Percentiles rank a stretch among this genome's conserved stretches.
Evolutionary conservation across 2,888 invertebrate species (phyloP).

Genomic region (Meta bourneti): DNA sequence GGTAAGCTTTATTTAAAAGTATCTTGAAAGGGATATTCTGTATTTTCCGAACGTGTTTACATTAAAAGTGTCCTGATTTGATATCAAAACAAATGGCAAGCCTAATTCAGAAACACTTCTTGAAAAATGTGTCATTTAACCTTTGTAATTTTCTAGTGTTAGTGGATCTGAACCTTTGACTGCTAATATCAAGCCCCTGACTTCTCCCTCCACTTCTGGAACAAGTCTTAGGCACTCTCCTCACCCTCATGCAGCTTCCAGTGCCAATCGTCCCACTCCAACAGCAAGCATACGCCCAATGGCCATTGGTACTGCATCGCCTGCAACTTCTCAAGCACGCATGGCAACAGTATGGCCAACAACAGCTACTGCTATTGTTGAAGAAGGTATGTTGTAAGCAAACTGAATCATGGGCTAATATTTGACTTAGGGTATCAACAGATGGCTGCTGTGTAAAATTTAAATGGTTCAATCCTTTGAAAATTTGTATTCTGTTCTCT

Average conservation of each 20-base stretch:
- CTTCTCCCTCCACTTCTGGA: slow-evolving; percentile 83
- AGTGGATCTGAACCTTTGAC: slow-evolving; percentile 85
- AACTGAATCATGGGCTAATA: not conserved
- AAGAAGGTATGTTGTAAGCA: slow-evolving; percentile 51
- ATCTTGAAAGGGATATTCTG: no score
- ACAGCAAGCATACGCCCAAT: slow-evolving; percentile 96
- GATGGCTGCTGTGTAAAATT: not conserved
- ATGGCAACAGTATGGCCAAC: slow-evolving; percentile 78
- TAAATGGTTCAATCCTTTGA: not conserved
- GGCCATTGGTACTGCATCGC: slow-evolving; percentile 84
- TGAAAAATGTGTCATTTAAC: no score
- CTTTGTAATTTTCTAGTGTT: not conserved
- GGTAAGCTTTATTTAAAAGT: no score
- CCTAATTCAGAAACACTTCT: no score
- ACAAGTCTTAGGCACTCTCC: slow-evolving; percentile 71
- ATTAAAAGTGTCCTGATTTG: no score
- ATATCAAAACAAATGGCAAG: no score
- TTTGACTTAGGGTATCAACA: not conserved
- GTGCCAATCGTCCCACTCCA: slow-evolving; percentile 88
- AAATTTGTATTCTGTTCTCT: no score
- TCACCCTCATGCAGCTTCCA: slow-evolving; percentile 77
- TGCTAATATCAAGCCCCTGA: slow-evolving; percentile 97
- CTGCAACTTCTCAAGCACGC: slow-evolving; percentile 76
- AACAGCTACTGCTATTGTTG: slow-evolving; percentile 69
- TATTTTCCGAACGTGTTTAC: no score